phyloP scores from a whole-genome alignment of 2,888 invertebrate species.

The Alsophila aescularia region DNA sequence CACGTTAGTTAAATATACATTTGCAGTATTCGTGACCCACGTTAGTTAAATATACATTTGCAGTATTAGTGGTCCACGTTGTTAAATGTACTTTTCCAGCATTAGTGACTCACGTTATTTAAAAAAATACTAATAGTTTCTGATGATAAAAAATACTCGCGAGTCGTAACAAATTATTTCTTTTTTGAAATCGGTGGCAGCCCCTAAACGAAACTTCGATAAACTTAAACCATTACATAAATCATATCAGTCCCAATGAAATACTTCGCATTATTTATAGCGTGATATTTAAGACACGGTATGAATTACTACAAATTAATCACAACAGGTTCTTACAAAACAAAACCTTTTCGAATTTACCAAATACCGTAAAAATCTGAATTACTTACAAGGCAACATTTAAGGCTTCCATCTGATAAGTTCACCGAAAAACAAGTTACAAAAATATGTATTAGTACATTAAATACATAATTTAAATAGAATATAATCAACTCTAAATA shows the following conservation, averaged over 20 bases:
- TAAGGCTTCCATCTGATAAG: constrained; percentile 52
- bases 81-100: too few species aligned
- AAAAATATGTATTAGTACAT: constrained; percentile 24
- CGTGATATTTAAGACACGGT: background rate
- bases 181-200: background rate
- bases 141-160: too few species aligned
- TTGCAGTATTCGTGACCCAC: too few species aligned
- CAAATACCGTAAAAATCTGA: constrained; percentile 52
- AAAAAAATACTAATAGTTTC: too few species aligned
- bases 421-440: constrained; percentile 29
- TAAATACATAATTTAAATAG: constrained; percentile 9
- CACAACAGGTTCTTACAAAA: constrained; percentile 64
- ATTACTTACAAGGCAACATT: constrained; percentile 68
- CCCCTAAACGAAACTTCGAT: background rate
- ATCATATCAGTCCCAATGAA: background rate
- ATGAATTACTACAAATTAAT: constrained; percentile 38
- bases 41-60: too few species aligned
- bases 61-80: too few species aligned
- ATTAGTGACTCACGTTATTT: too few species aligned
- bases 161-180: too few species aligned
- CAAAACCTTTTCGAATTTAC: constrained; percentile 56
- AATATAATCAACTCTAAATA: constrained; percentile 5
- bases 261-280: background rate
- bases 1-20: too few species aligned
- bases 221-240: background rate